phyloP scores from a whole-genome alignment of 2,888 invertebrate species.

The Pyralis farinalis region DNA sequence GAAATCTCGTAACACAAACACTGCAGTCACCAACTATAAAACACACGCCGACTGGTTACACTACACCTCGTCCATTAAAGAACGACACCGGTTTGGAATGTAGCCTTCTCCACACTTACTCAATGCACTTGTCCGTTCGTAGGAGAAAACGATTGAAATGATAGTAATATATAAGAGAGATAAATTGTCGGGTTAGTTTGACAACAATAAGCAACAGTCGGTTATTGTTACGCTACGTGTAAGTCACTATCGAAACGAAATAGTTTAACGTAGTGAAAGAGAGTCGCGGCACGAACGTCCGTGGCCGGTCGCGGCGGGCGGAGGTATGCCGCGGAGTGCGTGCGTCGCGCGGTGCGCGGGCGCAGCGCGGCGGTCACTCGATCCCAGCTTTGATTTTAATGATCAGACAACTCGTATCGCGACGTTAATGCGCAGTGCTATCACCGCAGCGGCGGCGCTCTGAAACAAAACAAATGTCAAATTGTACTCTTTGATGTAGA shows the following conservation, averaged over 20 bases:
- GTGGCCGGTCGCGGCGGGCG: slow-evolving; percentile 45
- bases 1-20: slow-evolving; percentile 32
- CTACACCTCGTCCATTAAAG: slow-evolving; percentile 73
- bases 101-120: slow-evolving; percentile 68
- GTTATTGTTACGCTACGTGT: slow-evolving; percentile 38
- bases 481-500: too few species aligned
- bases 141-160: slow-evolving; percentile 42
- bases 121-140: slow-evolving; percentile 59
- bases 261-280: slow-evolving; percentile 9
- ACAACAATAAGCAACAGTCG: slow-evolving; percentile 25
- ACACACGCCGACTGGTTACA: slow-evolving; percentile 67
- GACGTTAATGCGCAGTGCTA: slow-evolving; percentile 15
- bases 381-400: slow-evolving; percentile 49
- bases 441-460: slow-evolving; percentile 13
- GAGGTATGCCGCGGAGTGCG: slow-evolving; percentile 42
- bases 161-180: slow-evolving; percentile 12
- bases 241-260: slow-evolving; percentile 29
- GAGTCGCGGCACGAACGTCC: slow-evolving; percentile 39
- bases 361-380: slow-evolving; percentile 38
- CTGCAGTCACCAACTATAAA: slow-evolving; percentile 59
- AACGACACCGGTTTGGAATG: slow-evolving; percentile 79
- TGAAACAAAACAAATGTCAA: slow-evolving; percentile 10
- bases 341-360: slow-evolving; percentile 30
- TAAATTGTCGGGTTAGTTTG: slow-evolving; percentile 9
- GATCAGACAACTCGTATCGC: slow-evolving; percentile 14